phyloP scores from a whole-genome alignment of 1,140 invertebrate species.

The Nasonia longicornis region DNA sequence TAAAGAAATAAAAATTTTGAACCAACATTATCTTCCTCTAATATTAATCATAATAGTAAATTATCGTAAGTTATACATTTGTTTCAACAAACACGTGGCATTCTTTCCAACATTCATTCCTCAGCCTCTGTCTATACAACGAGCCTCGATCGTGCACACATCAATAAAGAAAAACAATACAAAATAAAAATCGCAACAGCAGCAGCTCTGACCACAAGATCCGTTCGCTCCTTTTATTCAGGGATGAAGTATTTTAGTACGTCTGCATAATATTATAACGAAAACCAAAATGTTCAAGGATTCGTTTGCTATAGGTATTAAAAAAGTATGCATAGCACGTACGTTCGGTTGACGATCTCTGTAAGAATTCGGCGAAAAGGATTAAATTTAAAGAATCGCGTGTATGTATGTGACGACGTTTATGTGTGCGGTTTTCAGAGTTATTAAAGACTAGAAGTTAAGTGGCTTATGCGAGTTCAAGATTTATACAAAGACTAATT shows the following conservation, averaged over 20 bases:
- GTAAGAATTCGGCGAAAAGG: no score
- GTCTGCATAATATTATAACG: not conserved
- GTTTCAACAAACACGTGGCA: conserved; percentile 46
- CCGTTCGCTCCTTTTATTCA: not conserved
- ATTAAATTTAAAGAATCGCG: no score
- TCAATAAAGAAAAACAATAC: conserved; percentile 43
- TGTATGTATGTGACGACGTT: not conserved
- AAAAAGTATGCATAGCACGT: not conserved
- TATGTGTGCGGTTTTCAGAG: not conserved
- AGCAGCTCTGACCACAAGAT: conserved; percentile 5
- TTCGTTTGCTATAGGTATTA: not conserved
- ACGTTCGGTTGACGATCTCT: not conserved
- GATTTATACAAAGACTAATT: not conserved
- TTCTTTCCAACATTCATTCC: conserved; percentile 54
- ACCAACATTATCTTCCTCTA: not conserved
- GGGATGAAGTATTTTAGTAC: not conserved
- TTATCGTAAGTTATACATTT: not conserved
- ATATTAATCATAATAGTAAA: no score
- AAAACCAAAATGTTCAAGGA: conserved; percentile 44
- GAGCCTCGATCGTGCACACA: conserved; percentile 45
- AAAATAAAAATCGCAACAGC: conserved; percentile 40
- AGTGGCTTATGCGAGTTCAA: conserved; percentile 7
- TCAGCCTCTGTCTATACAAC: conserved; percentile 48
- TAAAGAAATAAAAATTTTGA: not conserved
- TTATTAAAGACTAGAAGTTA: conserved; percentile 39